phyloP scores from a whole-genome alignment of 2,113 vertebrate species.

The Aegithalos caudatus region DNA sequence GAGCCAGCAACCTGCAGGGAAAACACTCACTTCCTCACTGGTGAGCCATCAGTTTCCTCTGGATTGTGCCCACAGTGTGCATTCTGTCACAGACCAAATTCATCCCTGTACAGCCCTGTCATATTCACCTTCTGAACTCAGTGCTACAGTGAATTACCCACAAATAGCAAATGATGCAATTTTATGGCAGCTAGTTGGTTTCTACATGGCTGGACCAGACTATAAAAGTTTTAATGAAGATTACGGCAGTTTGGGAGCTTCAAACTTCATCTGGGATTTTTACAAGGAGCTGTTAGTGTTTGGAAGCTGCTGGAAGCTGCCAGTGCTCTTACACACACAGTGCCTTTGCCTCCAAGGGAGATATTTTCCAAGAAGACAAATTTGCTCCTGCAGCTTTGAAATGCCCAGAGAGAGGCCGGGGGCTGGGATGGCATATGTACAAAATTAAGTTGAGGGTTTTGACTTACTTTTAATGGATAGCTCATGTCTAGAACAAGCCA shows the following conservation, averaged over 20 bases:
- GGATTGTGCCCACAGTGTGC: background rate
- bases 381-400: slow-evolving; percentile 27
- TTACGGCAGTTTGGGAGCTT: background rate
- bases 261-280: background rate
- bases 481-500: slow-evolving; percentile 6
- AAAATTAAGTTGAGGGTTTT: slow-evolving; percentile 20
- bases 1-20: background rate
- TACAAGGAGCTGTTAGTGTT: background rate
- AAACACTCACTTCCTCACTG: background rate
- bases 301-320: background rate
- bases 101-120: background rate
- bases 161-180: background rate
- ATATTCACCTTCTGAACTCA: background rate
- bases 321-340: background rate
- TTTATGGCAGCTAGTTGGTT: background rate
- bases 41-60: background rate
- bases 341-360: background rate
- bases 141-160: background rate
- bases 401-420: background rate
- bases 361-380: slow-evolving; percentile 1
- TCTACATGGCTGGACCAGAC: background rate
- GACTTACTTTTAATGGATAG: slow-evolving; percentile 43
- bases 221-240: background rate
- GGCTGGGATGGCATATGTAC: slow-evolving; percentile 9
- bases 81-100: background rate